A percentile compares a stretch with the other conserved stretches of the same genome.
These are phyloP conservation scores for Eidolon helvum DNA, from an alignment of 2,113 vertebrate genomes.

Conservation along the genomic window DNA sequence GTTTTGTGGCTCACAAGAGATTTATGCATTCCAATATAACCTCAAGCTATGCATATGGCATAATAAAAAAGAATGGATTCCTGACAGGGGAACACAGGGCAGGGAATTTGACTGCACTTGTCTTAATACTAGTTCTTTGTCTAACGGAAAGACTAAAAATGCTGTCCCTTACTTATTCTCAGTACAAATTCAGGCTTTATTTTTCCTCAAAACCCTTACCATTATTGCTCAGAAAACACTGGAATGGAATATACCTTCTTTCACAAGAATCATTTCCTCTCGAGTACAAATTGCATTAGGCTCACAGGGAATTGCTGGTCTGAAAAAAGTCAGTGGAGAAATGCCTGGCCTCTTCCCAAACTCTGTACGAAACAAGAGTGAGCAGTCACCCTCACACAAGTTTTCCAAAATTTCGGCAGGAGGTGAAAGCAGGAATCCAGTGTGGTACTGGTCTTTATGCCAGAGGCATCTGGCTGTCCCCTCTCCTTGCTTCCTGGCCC, in stretches of 20 bases:
- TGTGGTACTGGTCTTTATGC: not conserved
- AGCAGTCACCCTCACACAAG: conserved; percentile 12
- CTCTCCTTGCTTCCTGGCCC: conserved; percentile 14
- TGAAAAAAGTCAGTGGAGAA: conserved; percentile 53
- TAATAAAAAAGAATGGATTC: conserved; percentile 76
- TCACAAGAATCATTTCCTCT: conserved; percentile 76
- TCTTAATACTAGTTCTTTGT: conserved; percentile 69
- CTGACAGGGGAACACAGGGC: conserved; percentile 45
- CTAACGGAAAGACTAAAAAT: conserved; percentile 53
- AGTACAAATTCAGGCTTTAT: conserved; percentile 32
- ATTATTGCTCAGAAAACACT: conserved; percentile 28
- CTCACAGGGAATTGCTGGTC: conserved; percentile 68
- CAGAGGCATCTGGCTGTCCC: conserved; percentile 5
- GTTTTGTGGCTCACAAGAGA: conserved; percentile 84
- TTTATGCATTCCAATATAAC: conserved; percentile 86
- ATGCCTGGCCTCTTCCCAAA: conserved; percentile 56
- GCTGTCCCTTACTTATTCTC: not conserved
- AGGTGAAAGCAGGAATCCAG: not conserved
- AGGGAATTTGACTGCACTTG: conserved; percentile 67
- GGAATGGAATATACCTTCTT: conserved; percentile 66
- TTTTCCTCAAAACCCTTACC: not conserved
- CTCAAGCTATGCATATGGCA: conserved; percentile 82
- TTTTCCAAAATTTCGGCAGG: conserved; percentile 45
- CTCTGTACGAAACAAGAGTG: not conserved
- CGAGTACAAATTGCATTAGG: conserved; percentile 69